Evolutionary conservation across 2,113 vertebrate species (phyloP).

Genomic region (Zeus faber): DNA sequence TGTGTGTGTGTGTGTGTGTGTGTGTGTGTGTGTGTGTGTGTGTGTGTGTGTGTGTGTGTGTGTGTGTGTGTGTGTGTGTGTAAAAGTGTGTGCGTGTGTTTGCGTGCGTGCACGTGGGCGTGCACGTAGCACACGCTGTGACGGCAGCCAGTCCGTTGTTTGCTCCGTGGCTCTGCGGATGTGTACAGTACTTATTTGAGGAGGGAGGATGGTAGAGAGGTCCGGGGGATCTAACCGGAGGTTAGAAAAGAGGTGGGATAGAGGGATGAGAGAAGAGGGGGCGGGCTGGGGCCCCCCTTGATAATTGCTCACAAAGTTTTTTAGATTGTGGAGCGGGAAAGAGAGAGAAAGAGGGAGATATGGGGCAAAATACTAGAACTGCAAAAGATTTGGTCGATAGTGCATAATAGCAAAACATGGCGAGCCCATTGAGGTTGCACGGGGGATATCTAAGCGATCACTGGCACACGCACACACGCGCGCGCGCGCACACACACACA

Average conservation of each 20-base stretch:
- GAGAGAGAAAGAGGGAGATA: constrained; percentile 1
- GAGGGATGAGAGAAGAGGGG: no score
- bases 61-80: not conserved
- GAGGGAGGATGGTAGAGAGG: constrained; percentile 26
- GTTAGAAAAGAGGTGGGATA: no score
- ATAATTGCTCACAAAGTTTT: no score
- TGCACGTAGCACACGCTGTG: constrained; percentile 36
- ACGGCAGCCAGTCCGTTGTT: constrained; percentile 59
- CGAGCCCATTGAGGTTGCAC: no score
- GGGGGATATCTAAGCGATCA: no score
- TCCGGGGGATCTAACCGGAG: not conserved
- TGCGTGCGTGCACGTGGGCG: not conserved
- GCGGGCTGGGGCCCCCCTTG: no score
- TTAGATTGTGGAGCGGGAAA: no score
- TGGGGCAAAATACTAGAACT: not conserved
- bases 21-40: constrained; percentile 18
- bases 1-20: constrained; percentile 1
- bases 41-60: not conserved
- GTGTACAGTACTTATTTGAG: constrained; percentile 16
- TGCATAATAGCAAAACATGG: no score
- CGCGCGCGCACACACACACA: no score
- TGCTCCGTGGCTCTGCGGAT: constrained; percentile 32
- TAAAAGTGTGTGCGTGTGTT: constrained; percentile 1
- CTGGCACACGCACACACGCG: no score
- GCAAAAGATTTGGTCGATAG: constrained; percentile 6